Base-by-base conservation (phyloP, 2,888 invertebrate species). In the Oeneis ivallda region DNA sequence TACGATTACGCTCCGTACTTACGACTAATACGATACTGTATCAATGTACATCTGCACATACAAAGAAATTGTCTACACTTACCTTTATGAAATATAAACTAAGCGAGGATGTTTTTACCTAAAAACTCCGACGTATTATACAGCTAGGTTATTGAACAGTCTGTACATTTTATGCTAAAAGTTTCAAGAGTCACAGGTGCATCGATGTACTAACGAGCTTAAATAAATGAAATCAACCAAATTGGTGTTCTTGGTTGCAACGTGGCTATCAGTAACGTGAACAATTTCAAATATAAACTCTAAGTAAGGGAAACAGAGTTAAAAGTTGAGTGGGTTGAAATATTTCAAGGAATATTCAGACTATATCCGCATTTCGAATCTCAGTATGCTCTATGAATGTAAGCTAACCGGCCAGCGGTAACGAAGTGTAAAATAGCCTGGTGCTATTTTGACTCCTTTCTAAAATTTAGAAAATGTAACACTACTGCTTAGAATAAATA, bases 321-420 rank as follows among this genome's bases (percentile, higher is more conserved):
- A 7, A 49, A 60, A 49, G 3, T 50, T 4, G 11, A 60, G 2
- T 26, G 49, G 13, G 13, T 3, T 13, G 3, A 0, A 0, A 37
- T 19, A 11, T 79, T 80, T 70, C 75, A 9, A 37, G 37, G 81
- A 82, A 81, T 82, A 84, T 81, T 81, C 79, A 79, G 74, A 77
- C 77, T 72, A 73, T 74, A 78, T 62, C 64, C 50, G 76, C 79
- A 77, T 75, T 83, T 79, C 75, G 79, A 80, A 81, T 84, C 81
- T 82, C 49, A 75, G 74, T 77, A 81, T 81, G 83, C 79, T 84
- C 84, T 84, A 81, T 78, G 81, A 75, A 78, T 69, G 78, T 77
- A 79, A 76, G 58, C 49, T 47, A 62, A 11, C 37, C 15, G 37
- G 15, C n/a, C 10, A 7, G 54, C 56, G 32, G 57, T 68, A 70